Base-by-base conservation (phyloP, 2,797 vertebrate species). In the Chrysocyon brachyurus region DNA sequence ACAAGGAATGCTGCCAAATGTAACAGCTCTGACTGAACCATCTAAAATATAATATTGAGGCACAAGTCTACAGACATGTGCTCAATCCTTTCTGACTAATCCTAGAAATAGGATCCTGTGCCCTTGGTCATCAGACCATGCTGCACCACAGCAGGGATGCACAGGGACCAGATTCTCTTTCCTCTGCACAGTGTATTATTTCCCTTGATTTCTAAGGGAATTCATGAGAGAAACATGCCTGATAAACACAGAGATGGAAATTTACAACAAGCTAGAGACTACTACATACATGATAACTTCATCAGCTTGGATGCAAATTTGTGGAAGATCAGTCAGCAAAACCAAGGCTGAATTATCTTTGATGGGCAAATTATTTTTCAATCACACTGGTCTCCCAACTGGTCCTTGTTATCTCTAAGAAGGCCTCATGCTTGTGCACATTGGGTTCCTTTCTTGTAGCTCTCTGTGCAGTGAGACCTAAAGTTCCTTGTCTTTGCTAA, bases 11-110 rank as follows among this genome's bases (percentile, higher is more conserved):
- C 91, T 97, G 98, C 98, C 98, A 98, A 98, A 98, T 78, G 97
- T 97, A 98, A 98, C 97, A 97, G 97, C 97, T 94, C 96, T 84
- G 97, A 98, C 97, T 96, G 97, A 95, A 98, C 95, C 97, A 96
- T 97, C 94, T 95, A 96, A 97, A 98, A 97, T 96, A 90, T 97
- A 98, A 98, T 97, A 98, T 97, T 98, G 98, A 98, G 97, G 98
- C 97, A 98, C 98, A 98, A 98, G 98, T 98, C 98, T 98, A 98
- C 98, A 98, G 98, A 98, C 98, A 97, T 97, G 98, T 98, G 98
- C 97, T 98, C 98, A 98, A 89, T 98, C 98, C 96, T 98, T 98
- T 98, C 97, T 94, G 95, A 87, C 77, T 94, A 97, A 97, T 86
- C 95, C 96, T 97, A 83, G 90, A 97, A 97, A 97, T 79, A 95